Evolutionary conservation across 2,888 invertebrate species (phyloP).

Genomic region (Eucera pruinosa): DNA sequence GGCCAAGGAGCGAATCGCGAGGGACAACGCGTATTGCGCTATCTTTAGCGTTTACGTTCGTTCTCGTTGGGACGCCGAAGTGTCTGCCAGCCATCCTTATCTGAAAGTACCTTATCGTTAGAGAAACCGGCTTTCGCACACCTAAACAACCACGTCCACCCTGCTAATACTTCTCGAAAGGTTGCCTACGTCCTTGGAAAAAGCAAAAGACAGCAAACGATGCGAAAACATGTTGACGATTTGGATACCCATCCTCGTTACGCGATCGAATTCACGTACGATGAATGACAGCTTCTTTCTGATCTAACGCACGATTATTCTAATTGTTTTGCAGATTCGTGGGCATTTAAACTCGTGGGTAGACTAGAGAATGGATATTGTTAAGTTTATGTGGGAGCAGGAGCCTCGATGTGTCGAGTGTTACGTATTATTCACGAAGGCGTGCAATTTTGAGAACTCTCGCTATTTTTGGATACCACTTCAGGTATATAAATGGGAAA

Average conservation of each 20-base stretch:
- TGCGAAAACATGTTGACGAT: neutral
- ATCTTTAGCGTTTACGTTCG: conserved; percentile 63
- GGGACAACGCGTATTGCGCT: conserved; percentile 41
- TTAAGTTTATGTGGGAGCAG: neutral
- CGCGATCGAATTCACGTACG: conserved; percentile 6
- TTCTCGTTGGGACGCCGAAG: conserved; percentile 61
- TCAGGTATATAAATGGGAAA: neutral
- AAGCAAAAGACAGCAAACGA: conserved; percentile 12
- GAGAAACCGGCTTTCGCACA: conserved; percentile 6
- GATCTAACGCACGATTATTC: neutral
- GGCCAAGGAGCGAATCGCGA: conserved; percentile 9
- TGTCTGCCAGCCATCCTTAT: conserved; percentile 69
- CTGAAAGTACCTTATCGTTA: conserved; percentile 55
- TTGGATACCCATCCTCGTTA: neutral
- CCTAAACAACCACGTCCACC: neutral
- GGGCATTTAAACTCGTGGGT: neutral
- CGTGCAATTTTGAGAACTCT: neutral
- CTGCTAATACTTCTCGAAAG: neutral
- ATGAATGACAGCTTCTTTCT: neutral
- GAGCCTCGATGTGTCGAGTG: neutral
- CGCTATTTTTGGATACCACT: neutral
- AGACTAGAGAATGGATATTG: neutral
- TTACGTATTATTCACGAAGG: neutral
- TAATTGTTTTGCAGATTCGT: neutral
- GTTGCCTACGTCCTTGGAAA: neutral